These are phyloP conservation scores for Leptinotarsa rubiginosa DNA, from an alignment of 2,888 invertebrate species.

Conservation along the genomic window DNA sequence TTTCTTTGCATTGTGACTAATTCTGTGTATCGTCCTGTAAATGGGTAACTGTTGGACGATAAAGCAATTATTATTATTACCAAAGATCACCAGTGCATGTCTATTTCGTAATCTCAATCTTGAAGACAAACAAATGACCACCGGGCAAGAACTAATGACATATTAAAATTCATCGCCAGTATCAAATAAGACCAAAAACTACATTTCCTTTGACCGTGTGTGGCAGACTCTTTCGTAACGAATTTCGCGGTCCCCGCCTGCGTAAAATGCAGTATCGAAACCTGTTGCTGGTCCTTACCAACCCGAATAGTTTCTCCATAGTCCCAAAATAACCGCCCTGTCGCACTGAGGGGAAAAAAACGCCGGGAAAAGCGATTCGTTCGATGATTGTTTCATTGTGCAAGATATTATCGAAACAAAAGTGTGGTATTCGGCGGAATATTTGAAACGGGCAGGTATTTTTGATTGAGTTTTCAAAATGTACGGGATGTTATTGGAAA, in stretches of 20 bases:
- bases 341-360: background rate
- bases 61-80: too few relatives aligned
- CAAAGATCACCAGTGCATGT: too few relatives aligned
- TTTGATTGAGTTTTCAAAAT: slow-evolving; percentile 58
- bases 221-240: background rate
- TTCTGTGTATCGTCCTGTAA: too few relatives aligned
- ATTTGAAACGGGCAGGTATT: background rate
- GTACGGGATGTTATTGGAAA: slow-evolving; percentile 76
- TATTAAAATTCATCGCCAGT: slow-evolving; percentile 17
- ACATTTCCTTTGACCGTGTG: background rate
- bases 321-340: background rate
- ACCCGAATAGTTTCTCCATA: slow-evolving; percentile 5
- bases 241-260: background rate
- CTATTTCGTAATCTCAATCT: too few relatives aligned
- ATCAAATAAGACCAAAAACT: background rate
- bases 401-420: background rate
- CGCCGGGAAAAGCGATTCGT: background rate
- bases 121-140: too few relatives aligned
- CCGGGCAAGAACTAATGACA: background rate
- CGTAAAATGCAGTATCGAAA: slow-evolving; percentile 6
- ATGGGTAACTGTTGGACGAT: too few relatives aligned
- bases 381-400: background rate
- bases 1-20: too few relatives aligned
- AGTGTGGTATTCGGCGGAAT: background rate
- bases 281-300: slow-evolving; percentile 7